A percentile compares a stretch with the other conserved stretches of the same genome.
Evolutionary conservation across 92 coral and sea anemone genomes (phyloP).

Genomic region (Metridium senile): DNA sequence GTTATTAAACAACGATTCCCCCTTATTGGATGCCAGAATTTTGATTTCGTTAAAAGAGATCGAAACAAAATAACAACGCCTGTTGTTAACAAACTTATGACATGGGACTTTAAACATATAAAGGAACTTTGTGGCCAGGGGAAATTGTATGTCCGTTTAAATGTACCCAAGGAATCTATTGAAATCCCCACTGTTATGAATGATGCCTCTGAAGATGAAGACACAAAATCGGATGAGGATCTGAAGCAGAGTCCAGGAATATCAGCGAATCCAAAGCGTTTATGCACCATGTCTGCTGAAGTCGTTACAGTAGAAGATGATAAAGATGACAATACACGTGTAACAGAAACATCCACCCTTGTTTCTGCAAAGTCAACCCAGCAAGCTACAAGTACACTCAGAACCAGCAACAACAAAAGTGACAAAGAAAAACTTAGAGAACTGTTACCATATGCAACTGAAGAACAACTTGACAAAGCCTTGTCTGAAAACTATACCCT

Average conservation of each 20-base stretch:
- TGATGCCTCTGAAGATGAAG: conserved; percentile 28
- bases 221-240: conserved; percentile 24
- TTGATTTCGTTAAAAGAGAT: conserved; percentile 74
- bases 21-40: conserved; percentile 35
- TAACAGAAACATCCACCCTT: neutral
- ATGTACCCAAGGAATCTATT: conserved; percentile 54
- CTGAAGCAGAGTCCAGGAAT: neutral
- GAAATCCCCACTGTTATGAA: conserved; percentile 16
- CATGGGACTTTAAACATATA: conserved; percentile 61
- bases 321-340: neutral
- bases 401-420: conserved; percentile 12
- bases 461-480: conserved; percentile 50
- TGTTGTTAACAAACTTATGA: conserved; percentile 48
- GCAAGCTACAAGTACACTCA: neutral
- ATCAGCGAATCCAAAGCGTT: neutral
- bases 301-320: neutral
- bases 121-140: conserved; percentile 72
- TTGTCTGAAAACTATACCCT: conserved; percentile 35
- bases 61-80: conserved; percentile 67
- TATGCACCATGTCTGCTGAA: neutral
- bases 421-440: conserved; percentile 43
- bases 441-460: conserved; percentile 55
- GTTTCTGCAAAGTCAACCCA: neutral
- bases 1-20: conserved; percentile 58
- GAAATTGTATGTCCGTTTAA: conserved; percentile 58